A percentile compares a stretch with the other conserved stretches of the same genome.
Evolutionary conservation across 2,888 invertebrate genomes (phyloP).

Genomic region (Chrysodeixis includens): DNA sequence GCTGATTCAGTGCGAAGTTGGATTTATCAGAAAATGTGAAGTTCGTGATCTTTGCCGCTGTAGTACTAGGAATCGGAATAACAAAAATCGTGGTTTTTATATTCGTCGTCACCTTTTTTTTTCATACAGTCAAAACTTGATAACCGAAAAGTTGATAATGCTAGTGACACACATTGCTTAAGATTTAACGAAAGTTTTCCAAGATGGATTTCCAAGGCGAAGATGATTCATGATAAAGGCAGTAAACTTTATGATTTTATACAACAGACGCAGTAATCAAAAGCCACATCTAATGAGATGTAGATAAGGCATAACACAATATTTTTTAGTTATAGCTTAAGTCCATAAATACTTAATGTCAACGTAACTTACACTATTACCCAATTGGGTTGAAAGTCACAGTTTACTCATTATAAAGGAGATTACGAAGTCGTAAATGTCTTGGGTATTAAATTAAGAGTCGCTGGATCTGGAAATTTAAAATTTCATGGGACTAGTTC

Average conservation of each 20-base stretch:
- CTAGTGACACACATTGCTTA: neutral
- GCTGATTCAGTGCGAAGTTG: slow-evolving; percentile 29
- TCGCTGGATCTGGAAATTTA: slow-evolving; percentile 8
- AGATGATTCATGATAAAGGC: neutral
- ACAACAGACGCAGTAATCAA: neutral
- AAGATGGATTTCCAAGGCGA: neutral
- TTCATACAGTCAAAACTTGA: neutral
- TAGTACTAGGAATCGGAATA: neutral
- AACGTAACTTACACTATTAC: slow-evolving; percentile 10
- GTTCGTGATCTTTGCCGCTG: slow-evolving; percentile 9
- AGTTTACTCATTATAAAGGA: slow-evolving; percentile 21
- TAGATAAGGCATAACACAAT: neutral
- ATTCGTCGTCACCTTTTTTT: neutral
- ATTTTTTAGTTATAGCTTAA: neutral
- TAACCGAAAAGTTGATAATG: neutral
- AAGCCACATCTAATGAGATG: neutral
- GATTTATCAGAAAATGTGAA: slow-evolving; percentile 26
- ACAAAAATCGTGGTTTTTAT: neutral
- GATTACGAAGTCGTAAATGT: slow-evolving; percentile 31
- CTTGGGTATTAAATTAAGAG: slow-evolving; percentile 15
- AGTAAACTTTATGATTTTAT: neutral
- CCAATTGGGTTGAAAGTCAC: slow-evolving; percentile 16
- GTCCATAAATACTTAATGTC: neutral
- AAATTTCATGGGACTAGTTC: slow-evolving; percentile 22
- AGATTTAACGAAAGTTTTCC: neutral